Evolutionary conservation across 2,888 invertebrate genomes (phyloP).

Genomic region (Chaetoderma sp.): DNA sequence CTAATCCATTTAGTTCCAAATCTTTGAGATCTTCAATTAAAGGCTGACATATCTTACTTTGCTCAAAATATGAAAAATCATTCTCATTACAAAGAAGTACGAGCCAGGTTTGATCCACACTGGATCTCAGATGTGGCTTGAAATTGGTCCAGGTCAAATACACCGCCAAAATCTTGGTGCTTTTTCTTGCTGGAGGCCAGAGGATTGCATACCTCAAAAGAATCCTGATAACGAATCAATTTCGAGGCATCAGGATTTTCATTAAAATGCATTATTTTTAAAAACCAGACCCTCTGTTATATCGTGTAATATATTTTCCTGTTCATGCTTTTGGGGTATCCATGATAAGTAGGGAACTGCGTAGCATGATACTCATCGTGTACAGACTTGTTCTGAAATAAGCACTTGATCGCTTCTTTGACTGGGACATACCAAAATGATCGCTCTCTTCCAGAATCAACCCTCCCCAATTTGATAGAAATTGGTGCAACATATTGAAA

Average conservation of each 20-base stretch:
- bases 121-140: not conserved
- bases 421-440: too few species aligned
- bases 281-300: too few species aligned
- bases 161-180: not conserved
- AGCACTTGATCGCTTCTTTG: too few species aligned
- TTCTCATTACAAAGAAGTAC: constrained; percentile 1
- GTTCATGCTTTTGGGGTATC: too few species aligned
- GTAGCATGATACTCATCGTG: too few species aligned
- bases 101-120: not conserved
- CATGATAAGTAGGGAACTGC: too few species aligned
- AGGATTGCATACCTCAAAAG: constrained; percentile 3
- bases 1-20: not conserved
- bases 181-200: not conserved
- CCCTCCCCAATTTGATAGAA: too few species aligned
- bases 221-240: not conserved
- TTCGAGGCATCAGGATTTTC: not conserved
- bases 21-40: not conserved
- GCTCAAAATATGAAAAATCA: constrained; percentile 1
- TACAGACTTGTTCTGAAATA: too few species aligned
- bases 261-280: too few species aligned
- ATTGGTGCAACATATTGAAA: too few species aligned
- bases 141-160: not conserved
- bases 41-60: not conserved
- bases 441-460: too few species aligned
- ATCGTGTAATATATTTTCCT: too few species aligned